These are phyloP conservation scores for Notolepis coatsorum DNA, from an alignment of 2,797 vertebrate species.

Conservation along the genomic window DNA sequence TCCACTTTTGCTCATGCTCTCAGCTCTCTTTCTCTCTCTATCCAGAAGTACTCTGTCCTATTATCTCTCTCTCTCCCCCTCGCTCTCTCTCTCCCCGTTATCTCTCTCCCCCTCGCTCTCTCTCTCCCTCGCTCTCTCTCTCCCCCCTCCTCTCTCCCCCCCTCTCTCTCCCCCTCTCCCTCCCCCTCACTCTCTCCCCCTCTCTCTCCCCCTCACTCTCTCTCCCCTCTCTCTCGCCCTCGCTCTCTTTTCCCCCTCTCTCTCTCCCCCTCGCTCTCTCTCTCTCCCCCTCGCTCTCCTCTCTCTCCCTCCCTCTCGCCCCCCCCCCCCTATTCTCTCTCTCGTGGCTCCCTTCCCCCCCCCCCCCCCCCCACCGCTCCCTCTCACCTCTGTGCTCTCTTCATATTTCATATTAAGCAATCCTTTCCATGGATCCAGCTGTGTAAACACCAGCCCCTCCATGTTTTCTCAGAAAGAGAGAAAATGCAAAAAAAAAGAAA, in stretches of 20 bases:
- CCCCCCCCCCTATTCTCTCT: constrained; percentile 24
- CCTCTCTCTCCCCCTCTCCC: constrained; percentile 44
- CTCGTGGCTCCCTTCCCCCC: constrained; percentile 10
- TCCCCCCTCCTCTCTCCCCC: constrained; percentile 55
- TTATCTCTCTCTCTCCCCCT: constrained; percentile 52
- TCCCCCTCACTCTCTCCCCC: constrained; percentile 47
- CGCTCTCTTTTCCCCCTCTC: neutral
- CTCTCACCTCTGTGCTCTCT: constrained; percentile 73
- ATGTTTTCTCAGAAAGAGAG: constrained; percentile 71
- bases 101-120: constrained; percentile 43
- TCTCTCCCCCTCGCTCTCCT: constrained; percentile 75
- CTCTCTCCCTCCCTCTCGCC: constrained; percentile 42
- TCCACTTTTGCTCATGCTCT: constrained; percentile 75
- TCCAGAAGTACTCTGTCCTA: constrained; percentile 43
- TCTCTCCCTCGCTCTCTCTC: constrained; percentile 34
- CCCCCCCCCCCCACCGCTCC: constrained; percentile 22
- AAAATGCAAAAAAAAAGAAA: constrained; percentile 64
- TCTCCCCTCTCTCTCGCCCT: constrained; percentile 29
- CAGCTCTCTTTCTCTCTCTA: constrained; percentile 51
- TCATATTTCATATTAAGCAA: constrained; percentile 86
- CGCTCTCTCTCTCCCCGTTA: neutral
- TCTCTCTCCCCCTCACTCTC: constrained; percentile 8
- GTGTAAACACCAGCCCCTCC: constrained; percentile 80
- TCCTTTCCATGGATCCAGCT: constrained; percentile 82
- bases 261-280: too few relatives aligned